A percentile compares a stretch with the other conserved stretches of the same genome.
phyloP scores from a whole-genome alignment of 2,888 invertebrate species.

The Caenorhabditis zanzibari region DNA sequence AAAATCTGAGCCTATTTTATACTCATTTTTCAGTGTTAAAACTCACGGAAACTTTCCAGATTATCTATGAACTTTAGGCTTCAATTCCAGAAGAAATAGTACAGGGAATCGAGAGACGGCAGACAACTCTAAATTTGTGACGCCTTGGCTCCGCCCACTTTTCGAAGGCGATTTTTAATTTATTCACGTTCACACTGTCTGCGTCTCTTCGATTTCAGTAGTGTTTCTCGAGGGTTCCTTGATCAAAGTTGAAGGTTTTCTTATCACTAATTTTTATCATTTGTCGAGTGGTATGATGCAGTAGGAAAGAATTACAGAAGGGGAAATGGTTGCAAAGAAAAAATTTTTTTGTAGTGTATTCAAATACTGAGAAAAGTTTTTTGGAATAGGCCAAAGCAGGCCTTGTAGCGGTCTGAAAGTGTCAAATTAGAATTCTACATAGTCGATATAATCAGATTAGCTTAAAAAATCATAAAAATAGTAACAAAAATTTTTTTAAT shows the following conservation, averaged over 20 bases:
- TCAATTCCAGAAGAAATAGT: slow-evolving; percentile 16
- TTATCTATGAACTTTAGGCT: slow-evolving; percentile 48
- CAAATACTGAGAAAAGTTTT: too few species aligned
- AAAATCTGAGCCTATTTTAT: slow-evolving; percentile 25
- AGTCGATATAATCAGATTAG: too few species aligned
- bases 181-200: slow-evolving; percentile 53
- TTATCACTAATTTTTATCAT: slow-evolving; percentile 43
- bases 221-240: slow-evolving; percentile 7
- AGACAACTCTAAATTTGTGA: slow-evolving; percentile 38
- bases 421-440: too few species aligned
- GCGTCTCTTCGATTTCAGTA: slow-evolving; percentile 9
- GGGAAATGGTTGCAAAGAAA: neutral
- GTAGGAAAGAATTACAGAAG: neutral
- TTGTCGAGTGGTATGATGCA: slow-evolving; percentile 52
- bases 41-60: slow-evolving; percentile 23
- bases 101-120: neutral
- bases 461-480: too few species aligned
- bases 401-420: too few species aligned
- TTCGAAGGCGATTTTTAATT: slow-evolving; percentile 36
- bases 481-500: too few species aligned
- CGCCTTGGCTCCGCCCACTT: slow-evolving; percentile 31
- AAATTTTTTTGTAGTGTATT: neutral
- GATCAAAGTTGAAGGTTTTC: slow-evolving; percentile 55
- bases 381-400: too few species aligned
- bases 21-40: slow-evolving; percentile 17